phyloP scores from a whole-genome alignment of 2,113 vertebrate species.

The Eupsittula cactorum region DNA sequence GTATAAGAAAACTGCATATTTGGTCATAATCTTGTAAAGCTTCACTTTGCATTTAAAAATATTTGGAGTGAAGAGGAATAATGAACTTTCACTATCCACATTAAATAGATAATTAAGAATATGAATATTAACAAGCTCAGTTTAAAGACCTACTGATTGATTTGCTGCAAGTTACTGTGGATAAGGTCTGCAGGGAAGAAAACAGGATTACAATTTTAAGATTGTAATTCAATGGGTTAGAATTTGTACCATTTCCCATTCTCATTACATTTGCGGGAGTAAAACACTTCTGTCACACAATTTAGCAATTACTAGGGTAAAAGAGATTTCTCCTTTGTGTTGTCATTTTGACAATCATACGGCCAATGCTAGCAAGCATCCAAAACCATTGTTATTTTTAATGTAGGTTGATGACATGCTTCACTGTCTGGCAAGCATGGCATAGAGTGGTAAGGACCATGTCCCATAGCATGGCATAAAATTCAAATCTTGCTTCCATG shows the following conservation, averaged over 20 bases:
- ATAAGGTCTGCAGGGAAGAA: constrained; percentile 10
- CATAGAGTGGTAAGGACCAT: not conserved
- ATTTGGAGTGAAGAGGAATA: not conserved
- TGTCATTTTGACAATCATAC: not conserved
- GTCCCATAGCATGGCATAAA: not conserved
- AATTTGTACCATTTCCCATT: constrained; percentile 17
- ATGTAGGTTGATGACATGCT: not conserved
- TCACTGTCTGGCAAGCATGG: not conserved
- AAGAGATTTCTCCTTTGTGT: not conserved
- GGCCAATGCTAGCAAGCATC: not conserved
- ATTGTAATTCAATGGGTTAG: not conserved
- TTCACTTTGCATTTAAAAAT: not conserved
- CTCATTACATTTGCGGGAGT: not conserved
- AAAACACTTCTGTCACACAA: not conserved
- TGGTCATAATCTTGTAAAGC: not conserved
- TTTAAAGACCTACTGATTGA: not conserved
- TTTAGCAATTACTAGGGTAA: not conserved
- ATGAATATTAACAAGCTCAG: not conserved
- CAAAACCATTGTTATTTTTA: not conserved
- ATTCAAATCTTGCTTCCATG: not conserved
- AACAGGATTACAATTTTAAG: constrained; percentile 8
- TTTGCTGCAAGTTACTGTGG: constrained; percentile 7
- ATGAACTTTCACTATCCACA: not conserved
- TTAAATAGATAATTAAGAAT: not conserved
- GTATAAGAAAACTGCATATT: not conserved